phyloP scores from a whole-genome alignment of 1,140 invertebrate species.

The Nasonia longicornis region DNA sequence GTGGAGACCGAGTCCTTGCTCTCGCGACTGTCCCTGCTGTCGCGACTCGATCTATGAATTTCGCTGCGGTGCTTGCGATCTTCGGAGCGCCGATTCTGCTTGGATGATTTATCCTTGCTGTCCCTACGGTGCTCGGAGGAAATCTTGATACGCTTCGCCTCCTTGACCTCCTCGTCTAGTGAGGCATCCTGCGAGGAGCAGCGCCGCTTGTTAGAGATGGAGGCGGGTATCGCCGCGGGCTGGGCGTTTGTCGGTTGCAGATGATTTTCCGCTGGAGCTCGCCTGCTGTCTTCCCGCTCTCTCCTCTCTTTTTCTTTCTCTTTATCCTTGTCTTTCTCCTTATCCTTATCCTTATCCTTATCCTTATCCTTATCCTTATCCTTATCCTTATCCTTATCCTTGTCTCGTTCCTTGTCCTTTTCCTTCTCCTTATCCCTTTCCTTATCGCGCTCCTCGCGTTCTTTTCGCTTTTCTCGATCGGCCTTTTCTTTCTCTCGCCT shows the following conservation, averaged over 20 bases:
- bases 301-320: slow-evolving; percentile 42
- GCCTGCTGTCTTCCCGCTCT: slow-evolving; percentile 48
- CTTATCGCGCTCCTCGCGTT: slow-evolving; percentile 47
- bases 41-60: slow-evolving; percentile 62
- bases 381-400: slow-evolving; percentile 52
- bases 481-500: slow-evolving; percentile 58
- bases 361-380: slow-evolving; percentile 3
- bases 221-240: slow-evolving; percentile 67
- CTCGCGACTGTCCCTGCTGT: slow-evolving; percentile 63
- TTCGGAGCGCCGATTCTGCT: slow-evolving; percentile 65
- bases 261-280: slow-evolving; percentile 60
- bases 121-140: slow-evolving; percentile 75
- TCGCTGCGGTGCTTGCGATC: slow-evolving; percentile 66
- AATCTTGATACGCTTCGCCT: slow-evolving; percentile 77
- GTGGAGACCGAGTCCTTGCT: slow-evolving; percentile 57
- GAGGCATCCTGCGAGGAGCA: slow-evolving; percentile 83
- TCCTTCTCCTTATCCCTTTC: slow-evolving; percentile 52
- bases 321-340: slow-evolving; percentile 5
- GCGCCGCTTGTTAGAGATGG: slow-evolving; percentile 77
- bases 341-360: slow-evolving; percentile 47
- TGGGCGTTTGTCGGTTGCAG: slow-evolving; percentile 54
- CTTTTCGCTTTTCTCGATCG: slow-evolving; percentile 55
- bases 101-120: slow-evolving; percentile 74
- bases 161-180: slow-evolving; percentile 62
- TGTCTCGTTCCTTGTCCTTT: slow-evolving; percentile 57